Percentiles rank a stretch among this genome's conserved stretches.
These are phyloP conservation scores for Chaitophorus viminalis DNA, from an alignment of 2,888 invertebrate species.

Conservation along the genomic window DNA sequence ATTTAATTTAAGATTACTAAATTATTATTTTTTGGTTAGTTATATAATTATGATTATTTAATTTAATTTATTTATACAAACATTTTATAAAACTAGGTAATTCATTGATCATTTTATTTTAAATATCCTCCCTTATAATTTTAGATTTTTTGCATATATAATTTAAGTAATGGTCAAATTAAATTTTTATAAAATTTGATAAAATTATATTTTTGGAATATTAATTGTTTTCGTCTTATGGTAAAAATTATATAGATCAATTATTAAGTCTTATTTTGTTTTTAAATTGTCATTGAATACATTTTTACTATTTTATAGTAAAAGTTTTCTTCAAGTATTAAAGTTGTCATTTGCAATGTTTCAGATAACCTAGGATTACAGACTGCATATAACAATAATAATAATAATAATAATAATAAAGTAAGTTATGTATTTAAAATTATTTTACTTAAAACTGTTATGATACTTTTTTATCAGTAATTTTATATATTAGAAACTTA, in stretches of 20 bases:
- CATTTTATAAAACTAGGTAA: no score
- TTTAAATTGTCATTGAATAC: not conserved
- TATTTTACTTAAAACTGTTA: not conserved
- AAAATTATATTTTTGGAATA: no score
- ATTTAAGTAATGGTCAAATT: no score
- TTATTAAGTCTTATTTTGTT: not conserved
- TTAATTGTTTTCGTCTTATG: no score
- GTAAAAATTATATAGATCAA: not conserved
- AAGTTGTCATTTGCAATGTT: slow-evolving; percentile 24
- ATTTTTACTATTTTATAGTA: not conserved
- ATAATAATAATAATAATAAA: slow-evolving; percentile 56
- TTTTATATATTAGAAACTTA: not conserved
- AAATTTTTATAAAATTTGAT: no score
- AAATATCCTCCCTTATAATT: no score
- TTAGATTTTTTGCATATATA: no score
- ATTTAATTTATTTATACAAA: no score
- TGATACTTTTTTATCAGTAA: not conserved
- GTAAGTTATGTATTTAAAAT: slow-evolving; percentile 7
- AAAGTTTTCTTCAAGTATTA: not conserved
- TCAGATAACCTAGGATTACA: slow-evolving; percentile 60
- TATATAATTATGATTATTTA: no score
- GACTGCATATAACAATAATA: slow-evolving; percentile 56
- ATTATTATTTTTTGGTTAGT: no score
- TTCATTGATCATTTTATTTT: no score
- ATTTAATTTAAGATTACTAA: no score